A percentile compares a stretch with the other conserved stretches of the same genome.
phyloP scores from a whole-genome alignment of 2,113 vertebrate species.

The Psilopsiagon aymara region DNA sequence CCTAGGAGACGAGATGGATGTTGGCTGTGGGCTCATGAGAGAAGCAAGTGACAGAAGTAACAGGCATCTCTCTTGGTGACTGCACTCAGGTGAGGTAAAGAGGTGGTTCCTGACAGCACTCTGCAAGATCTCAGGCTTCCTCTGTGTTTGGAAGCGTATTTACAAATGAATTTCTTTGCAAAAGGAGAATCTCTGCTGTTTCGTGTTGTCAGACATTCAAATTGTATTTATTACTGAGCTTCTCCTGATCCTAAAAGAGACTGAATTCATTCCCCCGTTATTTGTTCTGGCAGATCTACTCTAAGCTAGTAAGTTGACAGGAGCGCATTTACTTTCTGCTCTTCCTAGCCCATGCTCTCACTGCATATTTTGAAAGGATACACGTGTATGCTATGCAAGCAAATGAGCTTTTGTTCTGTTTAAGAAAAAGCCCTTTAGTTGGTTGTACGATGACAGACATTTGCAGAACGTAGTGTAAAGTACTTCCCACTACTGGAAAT shows the following conservation, averaged over 20 bases:
- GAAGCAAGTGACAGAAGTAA: not conserved
- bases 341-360: not conserved
- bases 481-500: not conserved
- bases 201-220: not conserved
- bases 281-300: not conserved
- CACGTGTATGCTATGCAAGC: not conserved
- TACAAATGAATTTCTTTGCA: not conserved
- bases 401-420: not conserved
- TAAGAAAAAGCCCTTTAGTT: not conserved
- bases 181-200: not conserved
- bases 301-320: not conserved
- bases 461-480: not conserved
- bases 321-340: not conserved
- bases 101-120: not conserved
- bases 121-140: not conserved
- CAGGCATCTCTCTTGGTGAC: not conserved
- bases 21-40: not conserved
- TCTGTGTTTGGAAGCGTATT: not conserved
- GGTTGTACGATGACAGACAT: not conserved
- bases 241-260: not conserved
- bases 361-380: not conserved
- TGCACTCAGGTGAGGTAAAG: not conserved
- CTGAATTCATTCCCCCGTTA: not conserved
- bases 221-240: not conserved
- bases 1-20: fast-evolving